Conservation (phyloP, 2,888 invertebrate genomes). For the Sympetrum striolatum region DNA sequence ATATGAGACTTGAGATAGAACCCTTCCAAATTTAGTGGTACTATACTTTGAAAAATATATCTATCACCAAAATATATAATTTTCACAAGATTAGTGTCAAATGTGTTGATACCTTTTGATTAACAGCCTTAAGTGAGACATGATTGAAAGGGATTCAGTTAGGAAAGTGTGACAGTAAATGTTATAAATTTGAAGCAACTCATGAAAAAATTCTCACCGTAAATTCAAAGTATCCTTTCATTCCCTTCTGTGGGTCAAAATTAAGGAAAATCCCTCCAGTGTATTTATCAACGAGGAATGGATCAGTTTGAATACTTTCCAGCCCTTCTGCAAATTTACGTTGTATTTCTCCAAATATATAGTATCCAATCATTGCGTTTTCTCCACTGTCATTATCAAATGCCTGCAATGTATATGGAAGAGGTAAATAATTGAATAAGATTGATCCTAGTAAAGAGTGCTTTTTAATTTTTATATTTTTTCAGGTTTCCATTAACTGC, state of each 20-base stretch:
- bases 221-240: constrained; percentile 97
- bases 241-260: constrained; percentile 94
- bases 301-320: constrained; percentile 78
- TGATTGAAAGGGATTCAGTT: no score
- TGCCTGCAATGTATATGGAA: constrained; percentile 64
- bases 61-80: no score
- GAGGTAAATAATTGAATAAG: no score
- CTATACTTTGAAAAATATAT: no score
- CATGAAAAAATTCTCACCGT: constrained; percentile 63
- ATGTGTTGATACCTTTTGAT: no score
- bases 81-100: no score
- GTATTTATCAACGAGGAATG: constrained; percentile 82
- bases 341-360: constrained; percentile 78
- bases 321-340: constrained; percentile 86
- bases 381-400: constrained; percentile 76
- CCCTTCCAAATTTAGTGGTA: no score
- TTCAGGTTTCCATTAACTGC: no score
- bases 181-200: not conserved
- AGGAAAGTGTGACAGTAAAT: not conserved
- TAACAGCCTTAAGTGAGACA: not conserved
- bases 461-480: no score
- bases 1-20: no score
- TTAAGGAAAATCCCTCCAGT: constrained; percentile 86
- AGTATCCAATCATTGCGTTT: constrained; percentile 79
- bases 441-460: no score